Evolutionary conservation across 2,113 vertebrate genomes (phyloP).

Genomic region (Apodemus speciosus): DNA sequence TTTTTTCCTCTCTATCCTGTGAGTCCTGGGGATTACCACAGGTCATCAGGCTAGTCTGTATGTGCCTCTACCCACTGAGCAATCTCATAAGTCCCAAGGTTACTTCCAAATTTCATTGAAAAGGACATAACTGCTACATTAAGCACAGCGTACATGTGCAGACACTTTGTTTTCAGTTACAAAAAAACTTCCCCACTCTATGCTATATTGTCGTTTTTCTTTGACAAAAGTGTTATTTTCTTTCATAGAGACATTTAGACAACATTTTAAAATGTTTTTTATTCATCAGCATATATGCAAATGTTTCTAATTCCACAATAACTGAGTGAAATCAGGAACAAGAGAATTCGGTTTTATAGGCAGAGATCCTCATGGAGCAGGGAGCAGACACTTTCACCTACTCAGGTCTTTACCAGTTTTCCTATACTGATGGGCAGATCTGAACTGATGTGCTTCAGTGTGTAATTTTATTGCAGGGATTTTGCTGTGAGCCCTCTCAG

Average conservation of each 20-base stretch:
- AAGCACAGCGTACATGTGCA: background rate
- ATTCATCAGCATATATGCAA: background rate
- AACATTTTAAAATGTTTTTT: constrained; percentile 19
- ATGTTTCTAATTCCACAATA: constrained; percentile 1
- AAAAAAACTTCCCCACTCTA: background rate
- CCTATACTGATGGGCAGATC: constrained; percentile 67
- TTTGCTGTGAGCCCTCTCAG: constrained; percentile 62
- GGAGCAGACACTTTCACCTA: constrained; percentile 43
- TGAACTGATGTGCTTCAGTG: constrained; percentile 68
- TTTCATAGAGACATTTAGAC: background rate
- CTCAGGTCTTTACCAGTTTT: constrained; percentile 55
- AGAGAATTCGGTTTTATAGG: background rate
- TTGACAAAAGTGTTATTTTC: background rate
- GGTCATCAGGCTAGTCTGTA: background rate
- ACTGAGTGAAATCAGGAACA: background rate
- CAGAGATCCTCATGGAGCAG: constrained; percentile 1
- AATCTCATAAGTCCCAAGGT: background rate
- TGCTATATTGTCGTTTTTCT: background rate
- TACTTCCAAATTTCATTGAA: background rate
- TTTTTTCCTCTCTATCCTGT: background rate
- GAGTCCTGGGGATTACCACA: background rate
- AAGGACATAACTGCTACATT: background rate
- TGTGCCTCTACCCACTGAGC: background rate
- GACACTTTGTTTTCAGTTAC: background rate
- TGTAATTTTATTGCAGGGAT: background rate